Percentiles rank a stretch among this genome's conserved stretches.
These are phyloP conservation scores for Clusia tigrina DNA, from an alignment of 2,888 invertebrate genomes.

Conservation along the genomic window DNA sequence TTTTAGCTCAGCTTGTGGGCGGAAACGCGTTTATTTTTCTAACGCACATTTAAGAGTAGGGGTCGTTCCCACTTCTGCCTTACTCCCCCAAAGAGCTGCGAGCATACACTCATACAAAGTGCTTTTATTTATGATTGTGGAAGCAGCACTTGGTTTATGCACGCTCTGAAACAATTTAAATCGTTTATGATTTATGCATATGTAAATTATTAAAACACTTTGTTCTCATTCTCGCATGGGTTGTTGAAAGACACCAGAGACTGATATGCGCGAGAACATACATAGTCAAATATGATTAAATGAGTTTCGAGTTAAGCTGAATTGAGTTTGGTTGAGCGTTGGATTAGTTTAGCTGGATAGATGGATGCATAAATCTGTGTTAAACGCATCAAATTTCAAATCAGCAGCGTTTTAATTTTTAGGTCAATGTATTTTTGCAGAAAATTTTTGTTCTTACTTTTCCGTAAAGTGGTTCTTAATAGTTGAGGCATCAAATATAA, in stretches of 20 bases:
- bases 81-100: not conserved
- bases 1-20: slow-evolving; percentile 33
- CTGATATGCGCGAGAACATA: not conserved
- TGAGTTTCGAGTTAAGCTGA: not conserved
- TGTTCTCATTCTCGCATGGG: not conserved
- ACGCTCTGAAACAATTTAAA: slow-evolving; percentile 46
- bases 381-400: not conserved
- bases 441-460: not conserved
- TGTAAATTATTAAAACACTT: slow-evolving; percentile 32
- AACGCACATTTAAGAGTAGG: slow-evolving; percentile 17
- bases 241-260: not conserved
- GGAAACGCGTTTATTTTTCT: slow-evolving; percentile 36
- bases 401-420: not conserved
- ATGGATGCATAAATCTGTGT: slow-evolving; percentile 6
- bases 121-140: slow-evolving; percentile 2
- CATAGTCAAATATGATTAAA: not conserved
- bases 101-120: not conserved
- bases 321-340: not conserved
- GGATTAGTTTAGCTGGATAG: not conserved
- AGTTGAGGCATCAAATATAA: no score
- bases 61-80: not conserved
- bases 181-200: slow-evolving; percentile 38
- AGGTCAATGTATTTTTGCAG: not conserved
- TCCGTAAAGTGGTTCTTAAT: no score
- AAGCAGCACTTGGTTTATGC: slow-evolving; percentile 12